Base-by-base conservation (phyloP, 2,797 vertebrate species). In the Epinephelus awoara region DNA sequence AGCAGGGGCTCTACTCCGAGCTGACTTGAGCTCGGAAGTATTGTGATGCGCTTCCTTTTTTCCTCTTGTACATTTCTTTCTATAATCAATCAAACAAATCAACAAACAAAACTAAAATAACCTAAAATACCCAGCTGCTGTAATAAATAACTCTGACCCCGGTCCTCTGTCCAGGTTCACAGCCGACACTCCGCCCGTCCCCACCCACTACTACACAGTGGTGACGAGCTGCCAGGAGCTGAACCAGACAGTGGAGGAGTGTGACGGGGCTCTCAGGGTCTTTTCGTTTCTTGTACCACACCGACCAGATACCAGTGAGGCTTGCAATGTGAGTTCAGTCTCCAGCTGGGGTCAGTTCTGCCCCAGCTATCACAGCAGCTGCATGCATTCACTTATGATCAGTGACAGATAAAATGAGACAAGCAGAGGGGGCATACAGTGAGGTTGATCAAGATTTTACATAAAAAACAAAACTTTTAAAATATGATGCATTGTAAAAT, bases 201-300 rank as follows among this genome's bases (percentile, higher is more conserved):
- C 98, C 12, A 96, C 97, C 2, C 98, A 99, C 80, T 98, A 96
- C 94, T 99, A 96, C 72, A 84, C 93, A 12, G 94, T 99, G 81
- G 93, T 99, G 86, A 98, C 96, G 10, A 97, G 96, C 91, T 99
- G 98, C 82, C 89, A 95, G 71, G 96, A 95, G 77, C 90, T 90
- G 66, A 99, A 97, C 74, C 96, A 95, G 84, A 97, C 97, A 0
- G 94, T 96, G 0, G 97, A 98, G 57, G 96, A 97, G 71, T 99
- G 98, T 21, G 96, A 97, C 0, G 97, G 96, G 0, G 92, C 92
- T 0, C 95, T 98, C 7, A 91, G 89, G 0, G 95, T 96, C 17
- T 94, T 97, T 15, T 95, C 97, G 0, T 98, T 98, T 85, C 93
- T 98, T 62, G 92, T 99, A 5, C 97, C 97, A 0, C 96, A 99